phyloP scores from a whole-genome alignment of 2,797 vertebrate species.

The Diplodus puntazzo region DNA sequence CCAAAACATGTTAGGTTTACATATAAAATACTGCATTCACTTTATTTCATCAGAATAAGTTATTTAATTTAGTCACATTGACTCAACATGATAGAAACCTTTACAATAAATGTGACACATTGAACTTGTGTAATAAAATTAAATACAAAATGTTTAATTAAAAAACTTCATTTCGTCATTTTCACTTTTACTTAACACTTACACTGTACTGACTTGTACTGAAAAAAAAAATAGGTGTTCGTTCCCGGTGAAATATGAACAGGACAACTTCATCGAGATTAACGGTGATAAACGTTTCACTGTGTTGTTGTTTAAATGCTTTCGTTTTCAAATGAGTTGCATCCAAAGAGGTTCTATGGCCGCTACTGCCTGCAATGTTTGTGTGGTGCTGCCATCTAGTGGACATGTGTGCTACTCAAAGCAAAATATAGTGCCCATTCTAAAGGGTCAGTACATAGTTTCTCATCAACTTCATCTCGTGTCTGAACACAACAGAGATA shows the following conservation, averaged over 20 bases:
- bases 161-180: too few species aligned
- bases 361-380: neutral
- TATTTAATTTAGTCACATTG: too few species aligned
- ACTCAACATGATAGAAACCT: too few species aligned
- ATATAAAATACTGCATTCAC: too few species aligned
- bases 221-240: neutral
- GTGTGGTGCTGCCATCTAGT: constrained; percentile 56
- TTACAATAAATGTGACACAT: too few species aligned
- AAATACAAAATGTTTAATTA: too few species aligned
- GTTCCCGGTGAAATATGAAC: neutral
- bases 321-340: constrained; percentile 4
- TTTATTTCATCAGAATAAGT: too few species aligned
- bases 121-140: too few species aligned
- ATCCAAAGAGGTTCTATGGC: neutral
- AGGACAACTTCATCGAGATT: constrained; percentile 1
- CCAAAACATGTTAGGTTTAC: too few species aligned
- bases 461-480: neutral
- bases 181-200: too few species aligned
- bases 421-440: rapidly evolving
- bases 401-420: constrained; percentile 7
- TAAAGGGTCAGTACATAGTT: constrained; percentile 7
- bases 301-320: neutral
- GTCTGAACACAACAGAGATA: neutral
- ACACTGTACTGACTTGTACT: neutral
- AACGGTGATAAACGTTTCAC: neutral